Base-by-base conservation (phyloP, 2,888 invertebrate species). In the Quadroppia sp. region DNA sequence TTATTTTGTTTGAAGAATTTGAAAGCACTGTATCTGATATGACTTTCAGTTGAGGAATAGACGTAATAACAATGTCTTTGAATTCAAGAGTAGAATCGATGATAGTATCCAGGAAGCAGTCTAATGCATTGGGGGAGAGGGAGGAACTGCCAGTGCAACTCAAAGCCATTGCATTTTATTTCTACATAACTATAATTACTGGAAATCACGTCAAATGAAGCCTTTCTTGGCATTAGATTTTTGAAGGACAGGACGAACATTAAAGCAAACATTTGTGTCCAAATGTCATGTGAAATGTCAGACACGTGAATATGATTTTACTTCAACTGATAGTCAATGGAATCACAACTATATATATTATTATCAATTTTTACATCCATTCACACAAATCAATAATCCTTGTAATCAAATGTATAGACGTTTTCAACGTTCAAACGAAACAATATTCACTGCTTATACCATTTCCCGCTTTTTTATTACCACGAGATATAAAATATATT, bases 21-120 rank as follows among this genome's bases (percentile, higher is more conserved):
- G 11, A 45, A 17, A 45, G 17, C 45, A 45, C 17, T 45, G 15
- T 45, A 45, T 9, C 15, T 45, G 45, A 15, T 7, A 45, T 45
- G 15, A 45, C 11, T 45, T 45, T 45, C 17, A 45, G 45, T 30
- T 56, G 30, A 25, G 15, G 53, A 0, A 53, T 13, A 53, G 53
- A 32, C 40, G 23, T 67, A 67, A 67, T 42, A 23, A 45, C 45
- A 45, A 7, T 36, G 36, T 25, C 45, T 42, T 69, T 25, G n/a
- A 23, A 20, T 23, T 69, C 7, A 2, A 59, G 25, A 59, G 30
- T 7, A 23, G 13, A 3, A 45, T 20, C 42, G 42, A 17, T 7
- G 69, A 69, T 69, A 25, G 69, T 69, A 69, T 69, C 40, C 69
- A 69, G 69, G 69, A 69, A 69, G 69, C 25, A 25, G 45, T 69